A percentile compares a stretch with the other conserved stretches of the same genome.
phyloP scores from a whole-genome alignment of 1,140 invertebrate species.

The Drosophila eugracilis region DNA sequence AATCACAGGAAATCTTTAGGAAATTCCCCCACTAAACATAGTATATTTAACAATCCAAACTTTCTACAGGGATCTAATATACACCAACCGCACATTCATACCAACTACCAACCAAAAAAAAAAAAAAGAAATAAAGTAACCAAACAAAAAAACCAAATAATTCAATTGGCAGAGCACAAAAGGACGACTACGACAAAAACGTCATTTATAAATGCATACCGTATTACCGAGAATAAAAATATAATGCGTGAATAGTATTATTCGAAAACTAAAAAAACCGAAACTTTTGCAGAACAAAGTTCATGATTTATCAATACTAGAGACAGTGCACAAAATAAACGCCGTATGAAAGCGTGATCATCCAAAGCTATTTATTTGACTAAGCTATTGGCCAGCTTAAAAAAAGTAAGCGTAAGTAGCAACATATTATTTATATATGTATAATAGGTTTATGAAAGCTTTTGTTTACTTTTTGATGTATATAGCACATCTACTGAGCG shows the following conservation, averaged over 20 bases:
- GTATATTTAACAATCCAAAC: slow-evolving; percentile 15
- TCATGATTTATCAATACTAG: slow-evolving; percentile 11
- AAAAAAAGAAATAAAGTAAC: not conserved
- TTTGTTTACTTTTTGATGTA: not conserved
- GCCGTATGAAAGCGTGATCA: slow-evolving; percentile 10
- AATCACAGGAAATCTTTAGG: too few species aligned
- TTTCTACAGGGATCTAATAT: slow-evolving; percentile 2
- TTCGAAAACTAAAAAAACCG: not conserved
- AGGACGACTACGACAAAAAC: not conserved
- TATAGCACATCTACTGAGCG: slow-evolving; percentile 2
- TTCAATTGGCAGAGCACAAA: slow-evolving; percentile 17
- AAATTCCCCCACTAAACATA: slow-evolving; percentile 2
- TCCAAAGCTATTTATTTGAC: not conserved
- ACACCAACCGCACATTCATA: slow-evolving; percentile 18
- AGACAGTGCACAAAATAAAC: slow-evolving; percentile 11
- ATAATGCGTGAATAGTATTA: not conserved
- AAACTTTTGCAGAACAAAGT: slow-evolving; percentile 9
- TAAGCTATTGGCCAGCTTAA: slow-evolving; percentile 14
- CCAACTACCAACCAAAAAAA: slow-evolving; percentile 6
- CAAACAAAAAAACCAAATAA: slow-evolving; percentile 6
- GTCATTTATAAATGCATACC: slow-evolving; percentile 1
- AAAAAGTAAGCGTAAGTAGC: slow-evolving; percentile 4
- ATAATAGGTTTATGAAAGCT: not conserved
- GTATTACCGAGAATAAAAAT: not conserved
- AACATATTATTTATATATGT: not conserved